Evolutionary conservation across 2,113 vertebrate genomes (phyloP).

Genomic region (Carollia perspicillata): DNA sequence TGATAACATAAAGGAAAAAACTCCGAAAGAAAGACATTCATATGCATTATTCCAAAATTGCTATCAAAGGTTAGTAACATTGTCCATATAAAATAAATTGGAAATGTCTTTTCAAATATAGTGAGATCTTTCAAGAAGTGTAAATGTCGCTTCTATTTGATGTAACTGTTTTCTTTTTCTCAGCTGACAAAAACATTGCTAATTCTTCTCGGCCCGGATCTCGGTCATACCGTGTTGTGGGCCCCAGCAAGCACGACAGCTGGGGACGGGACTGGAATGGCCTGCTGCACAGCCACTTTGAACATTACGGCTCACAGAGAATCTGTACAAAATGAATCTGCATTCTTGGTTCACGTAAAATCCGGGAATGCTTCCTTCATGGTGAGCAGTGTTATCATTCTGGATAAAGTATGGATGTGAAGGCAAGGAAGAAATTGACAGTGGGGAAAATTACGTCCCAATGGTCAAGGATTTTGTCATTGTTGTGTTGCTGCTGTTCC

Average conservation of each 20-base stretch:
- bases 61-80: neutral
- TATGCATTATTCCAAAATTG: neutral
- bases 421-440: neutral
- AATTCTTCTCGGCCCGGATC: neutral
- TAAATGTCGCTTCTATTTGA: neutral
- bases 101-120: neutral
- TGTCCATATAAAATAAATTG: neutral
- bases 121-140: neutral
- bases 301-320: neutral
- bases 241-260: neutral
- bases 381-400: neutral
- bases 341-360: neutral
- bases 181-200: neutral
- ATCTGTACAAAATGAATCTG: neutral
- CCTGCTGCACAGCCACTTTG: neutral
- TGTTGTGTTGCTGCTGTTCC: neutral
- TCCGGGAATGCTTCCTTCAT: neutral
- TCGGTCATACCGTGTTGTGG: neutral
- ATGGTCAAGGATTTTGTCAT: no score
- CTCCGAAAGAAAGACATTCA: neutral
- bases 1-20: neutral
- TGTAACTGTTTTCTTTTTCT: neutral
- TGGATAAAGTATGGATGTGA: neutral
- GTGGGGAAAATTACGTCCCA: fast-evolving
- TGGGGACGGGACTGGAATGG: neutral